Base-by-base conservation (phyloP, 2,888 invertebrate genomes). In the Dorcus hopei region DNA sequence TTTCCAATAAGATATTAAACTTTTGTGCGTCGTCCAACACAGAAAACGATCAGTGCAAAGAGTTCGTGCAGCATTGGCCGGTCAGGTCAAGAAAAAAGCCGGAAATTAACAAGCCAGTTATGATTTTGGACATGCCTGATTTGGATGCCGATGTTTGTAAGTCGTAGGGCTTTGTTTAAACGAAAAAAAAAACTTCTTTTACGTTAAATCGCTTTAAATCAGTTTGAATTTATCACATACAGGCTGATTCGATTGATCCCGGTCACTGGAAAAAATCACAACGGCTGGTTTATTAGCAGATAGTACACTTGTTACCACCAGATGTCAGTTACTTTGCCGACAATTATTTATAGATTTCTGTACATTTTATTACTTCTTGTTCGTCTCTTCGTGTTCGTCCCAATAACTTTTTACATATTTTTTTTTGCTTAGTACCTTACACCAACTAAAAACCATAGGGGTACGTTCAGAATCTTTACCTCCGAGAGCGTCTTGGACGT, bases 111-210 rank as follows among this genome's bases (percentile, higher is more conserved):
- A 16, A 26, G 26, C 55, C 55, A 3, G 16, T 39, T 26, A 33
- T 40, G 23, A 47, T 55, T 41, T 41, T 55, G 19, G 55, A 55
- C 23, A 41, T 47, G 19, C 55, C 55, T 6, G 49, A 47, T 2
- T 26, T 55, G 11, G 26, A 55, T 41, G 49, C 55, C 23, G 11
- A 55, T 33, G 42, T 55, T 41, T 42, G 55, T 55, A 26, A 55
- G 49, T 49, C 16, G 9, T 4, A 2, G 3, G 7, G 48, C n/a
- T 14, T 48, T 48, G 8, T 48, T 14, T 6, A 48, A 14, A 5
- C 9, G 47, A 14, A 47, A 47, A 11, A 14, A 47, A n/a, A 14
- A 11, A 14, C 1, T 14, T 14, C 14, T 14, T 9, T 47, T 14
- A 9, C 47, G 9, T 47, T 23, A 47, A 23, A 11, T 47, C 2